Evolutionary conservation across 2,113 vertebrate species (phyloP), one percentile per base, ranked within the genome.

Genomic region (Laticauda laticaudata): DNA sequence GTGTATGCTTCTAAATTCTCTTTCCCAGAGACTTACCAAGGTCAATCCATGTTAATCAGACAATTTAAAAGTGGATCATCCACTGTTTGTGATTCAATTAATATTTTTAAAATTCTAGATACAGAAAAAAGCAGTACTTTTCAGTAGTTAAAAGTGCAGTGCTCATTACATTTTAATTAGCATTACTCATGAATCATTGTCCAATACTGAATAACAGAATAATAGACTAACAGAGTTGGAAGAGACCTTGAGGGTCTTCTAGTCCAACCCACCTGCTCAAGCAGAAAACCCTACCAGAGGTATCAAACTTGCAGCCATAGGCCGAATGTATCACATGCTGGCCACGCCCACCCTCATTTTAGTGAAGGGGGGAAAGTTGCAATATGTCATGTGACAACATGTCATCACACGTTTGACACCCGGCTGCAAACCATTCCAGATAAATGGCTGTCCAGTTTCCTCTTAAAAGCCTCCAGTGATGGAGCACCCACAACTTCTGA

Each of bases 1-100:
- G 90, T 94, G 91, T 94, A 55, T 89, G 53, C n/a, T 92, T 87
- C 85, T 23, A 56, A 91, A 23, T n/a, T 75, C 8, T 64, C 24
- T 43, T 92, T 14, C 21, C 21, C 86, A 64, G 26, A 53, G 24
- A 21, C 29, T 92, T 92, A 4, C 39, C 54, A 26, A 45, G 18
- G 21, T 18, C 5, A 20, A 15, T 87, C 7, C 53, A 92, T 34
- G 20, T 87, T 61, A 45, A 59, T 45, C 23, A 91, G 9, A 20
- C 12, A 59, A 3, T 87, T 26, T 59, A 91, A 57, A 12, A 34
- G 29, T 61, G 45, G 26, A 24, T 24, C 4, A 69, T 69, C 64
- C 64, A 69, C 29, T 75, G 85, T 48, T 26, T 86, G 23, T 86
- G 69, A 34, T 85, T n/a, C 12, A 21, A 45, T 86, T 53, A 18